phyloP scores from a whole-genome alignment of 2,797 vertebrate species.

The Molothrus ater region DNA sequence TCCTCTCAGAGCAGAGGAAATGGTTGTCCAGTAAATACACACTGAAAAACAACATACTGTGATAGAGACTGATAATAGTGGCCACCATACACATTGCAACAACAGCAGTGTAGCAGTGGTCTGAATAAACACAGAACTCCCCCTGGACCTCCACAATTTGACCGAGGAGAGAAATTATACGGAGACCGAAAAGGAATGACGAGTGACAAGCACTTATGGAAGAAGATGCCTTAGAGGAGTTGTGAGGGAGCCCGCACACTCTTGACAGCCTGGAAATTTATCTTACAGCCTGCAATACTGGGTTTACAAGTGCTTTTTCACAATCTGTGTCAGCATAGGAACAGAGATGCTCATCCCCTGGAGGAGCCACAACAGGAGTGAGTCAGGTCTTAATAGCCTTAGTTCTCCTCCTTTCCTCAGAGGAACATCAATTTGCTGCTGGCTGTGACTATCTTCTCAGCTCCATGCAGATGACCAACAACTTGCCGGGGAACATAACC shows the following conservation, averaged over 20 bases:
- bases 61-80: background rate
- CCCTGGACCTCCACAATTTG: background rate
- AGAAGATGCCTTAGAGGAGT: background rate
- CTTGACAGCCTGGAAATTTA: background rate
- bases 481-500: constrained; percentile 7
- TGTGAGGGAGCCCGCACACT: rapidly evolving
- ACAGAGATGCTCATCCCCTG: background rate
- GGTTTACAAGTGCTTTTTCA: background rate
- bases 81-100: background rate
- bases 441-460: background rate
- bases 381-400: background rate
- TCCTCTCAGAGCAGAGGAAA: background rate
- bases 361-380: background rate
- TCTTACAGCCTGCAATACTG: background rate
- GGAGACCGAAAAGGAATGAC: background rate
- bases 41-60: background rate
- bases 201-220: background rate
- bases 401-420: background rate
- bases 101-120: background rate
- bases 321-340: background rate
- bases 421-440: background rate
- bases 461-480: background rate
- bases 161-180: background rate
- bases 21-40: background rate
- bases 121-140: background rate